Conservation (phyloP, 2,113 vertebrate species). For the Myiozetetes cayanensis region DNA sequence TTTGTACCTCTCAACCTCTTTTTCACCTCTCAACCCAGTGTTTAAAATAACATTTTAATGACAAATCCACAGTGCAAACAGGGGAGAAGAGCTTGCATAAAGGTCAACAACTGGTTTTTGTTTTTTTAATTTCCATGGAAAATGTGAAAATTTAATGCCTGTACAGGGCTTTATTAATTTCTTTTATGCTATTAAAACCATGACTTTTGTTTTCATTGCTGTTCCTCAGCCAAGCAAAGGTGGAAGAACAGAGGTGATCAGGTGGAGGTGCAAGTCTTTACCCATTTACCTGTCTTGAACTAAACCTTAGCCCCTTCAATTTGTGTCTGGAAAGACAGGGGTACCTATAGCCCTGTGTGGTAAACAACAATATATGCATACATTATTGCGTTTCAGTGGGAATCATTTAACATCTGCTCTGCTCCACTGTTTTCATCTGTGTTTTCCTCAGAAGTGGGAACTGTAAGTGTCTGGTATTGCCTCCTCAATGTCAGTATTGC, state of each 20-base stretch:
- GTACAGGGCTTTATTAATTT: neutral
- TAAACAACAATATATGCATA: neutral
- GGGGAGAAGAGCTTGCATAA: neutral
- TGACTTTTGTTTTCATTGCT: neutral
- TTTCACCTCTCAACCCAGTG: neutral
- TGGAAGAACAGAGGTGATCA: neutral
- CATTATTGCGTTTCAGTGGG: neutral
- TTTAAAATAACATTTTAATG: slow-evolving; percentile 26
- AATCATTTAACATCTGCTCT: neutral
- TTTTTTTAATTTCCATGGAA: neutral
- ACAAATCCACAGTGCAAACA: neutral
- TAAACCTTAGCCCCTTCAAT: neutral
- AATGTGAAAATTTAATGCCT: neutral
- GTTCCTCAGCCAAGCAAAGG: neutral
- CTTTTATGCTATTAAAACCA: neutral
- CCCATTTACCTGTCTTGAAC: neutral
- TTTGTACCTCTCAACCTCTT: neutral
- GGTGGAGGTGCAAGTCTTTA: neutral
- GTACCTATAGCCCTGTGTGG: neutral
- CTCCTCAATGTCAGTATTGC: neutral
- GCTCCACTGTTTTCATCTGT: neutral
- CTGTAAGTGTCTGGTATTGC: neutral
- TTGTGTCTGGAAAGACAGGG: neutral
- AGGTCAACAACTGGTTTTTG: neutral
- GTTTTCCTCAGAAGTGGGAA: neutral